phyloP scores from a whole-genome alignment of 2,113 vertebrate genomes.

The Elephas maximus region DNA sequence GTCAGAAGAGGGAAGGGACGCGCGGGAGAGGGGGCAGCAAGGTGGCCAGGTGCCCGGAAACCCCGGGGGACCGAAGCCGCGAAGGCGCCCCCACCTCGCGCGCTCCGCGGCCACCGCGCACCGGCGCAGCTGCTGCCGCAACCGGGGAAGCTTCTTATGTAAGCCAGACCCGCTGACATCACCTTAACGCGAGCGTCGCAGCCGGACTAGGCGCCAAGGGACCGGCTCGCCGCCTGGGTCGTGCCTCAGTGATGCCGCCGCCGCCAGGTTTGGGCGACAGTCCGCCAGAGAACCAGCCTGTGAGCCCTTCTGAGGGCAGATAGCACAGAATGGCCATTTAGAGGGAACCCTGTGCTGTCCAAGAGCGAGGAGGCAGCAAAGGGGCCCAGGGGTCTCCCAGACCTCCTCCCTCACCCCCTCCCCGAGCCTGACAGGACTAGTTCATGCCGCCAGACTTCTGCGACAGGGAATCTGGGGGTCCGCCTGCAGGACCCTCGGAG shows the following conservation, averaged over 20 bases:
- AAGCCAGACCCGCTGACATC: conserved; percentile 89
- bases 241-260: not conserved
- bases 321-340: conserved; percentile 28
- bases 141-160: conserved; percentile 86
- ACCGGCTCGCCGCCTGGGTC: not conserved
- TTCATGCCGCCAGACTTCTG: not conserved
- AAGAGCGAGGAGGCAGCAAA: conserved; percentile 54
- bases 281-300: not conserved
- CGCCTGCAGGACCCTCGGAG: not conserved
- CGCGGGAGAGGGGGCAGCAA: not conserved
- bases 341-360: not conserved
- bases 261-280: not conserved
- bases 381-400: not conserved
- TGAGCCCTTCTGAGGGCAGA: not conserved
- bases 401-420: not conserved
- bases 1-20: not conserved
- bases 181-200: conserved; percentile 79
- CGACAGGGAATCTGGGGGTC: not conserved
- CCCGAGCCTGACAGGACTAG: not conserved
- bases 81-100: not conserved
- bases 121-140: conserved; percentile 81
- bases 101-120: conserved; percentile 57
- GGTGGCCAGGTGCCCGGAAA: conserved; percentile 32
- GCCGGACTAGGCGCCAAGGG: conserved; percentile 49
- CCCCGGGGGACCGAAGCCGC: not conserved